These are phyloP conservation scores for Aphelocoma californica DNA, from an alignment of 2,797 vertebrate genomes.

Conservation along the genomic window DNA sequence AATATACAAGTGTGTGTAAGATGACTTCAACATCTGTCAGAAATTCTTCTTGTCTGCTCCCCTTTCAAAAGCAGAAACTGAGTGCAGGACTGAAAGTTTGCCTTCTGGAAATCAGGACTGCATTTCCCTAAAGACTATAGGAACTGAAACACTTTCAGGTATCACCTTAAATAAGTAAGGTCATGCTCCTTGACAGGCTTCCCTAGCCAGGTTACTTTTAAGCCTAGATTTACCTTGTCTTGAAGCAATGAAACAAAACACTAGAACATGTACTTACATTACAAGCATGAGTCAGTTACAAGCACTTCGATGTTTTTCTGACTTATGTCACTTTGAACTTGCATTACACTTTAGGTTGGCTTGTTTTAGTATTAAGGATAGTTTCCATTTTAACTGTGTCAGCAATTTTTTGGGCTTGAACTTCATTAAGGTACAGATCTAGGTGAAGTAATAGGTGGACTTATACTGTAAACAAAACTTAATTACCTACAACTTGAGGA, in stretches of 20 bases:
- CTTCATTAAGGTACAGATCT: not conserved
- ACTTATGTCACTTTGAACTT: not conserved
- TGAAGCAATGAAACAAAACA: not conserved
- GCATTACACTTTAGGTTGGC: not conserved
- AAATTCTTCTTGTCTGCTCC: not conserved
- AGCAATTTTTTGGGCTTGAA: not conserved
- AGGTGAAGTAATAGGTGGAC: not conserved
- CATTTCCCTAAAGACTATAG: not conserved
- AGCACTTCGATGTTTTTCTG: not conserved
- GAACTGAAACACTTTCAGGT: not conserved
- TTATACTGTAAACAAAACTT: not conserved
- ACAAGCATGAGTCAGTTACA: not conserved
- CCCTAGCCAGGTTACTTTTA: not conserved
- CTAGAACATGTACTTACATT: not conserved
- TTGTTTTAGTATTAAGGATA: not conserved
- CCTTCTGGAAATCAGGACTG: not conserved
- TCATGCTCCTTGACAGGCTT: not conserved
- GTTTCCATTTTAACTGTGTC: not conserved
- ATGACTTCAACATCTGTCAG: not conserved
- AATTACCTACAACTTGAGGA: not conserved
- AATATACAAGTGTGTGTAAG: not conserved
- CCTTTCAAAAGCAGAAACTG: not conserved
- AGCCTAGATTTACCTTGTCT: not conserved
- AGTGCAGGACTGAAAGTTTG: not conserved
- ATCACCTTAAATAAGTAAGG: not conserved